Base-by-base conservation (phyloP, 2,888 invertebrate genomes). In the Tanypteryx hageni region DNA sequence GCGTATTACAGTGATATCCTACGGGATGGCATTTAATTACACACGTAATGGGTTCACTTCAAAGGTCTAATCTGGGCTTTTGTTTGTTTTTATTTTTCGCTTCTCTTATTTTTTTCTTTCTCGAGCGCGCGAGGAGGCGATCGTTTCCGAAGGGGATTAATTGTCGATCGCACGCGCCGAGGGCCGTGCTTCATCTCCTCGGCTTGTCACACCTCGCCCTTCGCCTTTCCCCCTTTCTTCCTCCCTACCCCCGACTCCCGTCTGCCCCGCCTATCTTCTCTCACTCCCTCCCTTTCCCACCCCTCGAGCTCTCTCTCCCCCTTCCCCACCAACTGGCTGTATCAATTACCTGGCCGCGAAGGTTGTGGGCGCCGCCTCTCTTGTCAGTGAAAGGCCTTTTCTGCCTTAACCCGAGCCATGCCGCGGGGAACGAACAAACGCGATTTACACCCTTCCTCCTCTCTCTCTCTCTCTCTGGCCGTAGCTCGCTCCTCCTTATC, bases 281-380 rank as follows among this genome's bases (percentile, higher is more conserved):
- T n/a, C n/a, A n/a, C 27, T 58, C 68, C 31, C 22, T 58, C 61
- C 58, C 16, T 64, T 31, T 64, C 64, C 18, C 4, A 3, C 64
- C 64, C 64, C 64, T 64, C 64, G 64, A 16, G 16, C 5, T 14
- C 18, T n/a, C n/a, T n/a, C n/a, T n/a, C n/a, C n/a, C 44, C 44
- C 5, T 44, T 64, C 27, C 56, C 82, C 81, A 8, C 22, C 44
- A 16, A 44, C 59, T 22, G 58, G n/a, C 68, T 59, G 86, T 86
- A 86, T 86, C 86, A 86, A 86, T 86, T 86, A 86, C 86, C 59
- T 59, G 27, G 31, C 82, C 82, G 82, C 82, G 31, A 82, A 31
- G 82, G 82, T 11, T 44, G 44, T 44, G 44, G 44, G 44, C 44
- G 44, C 82, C 44, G 82, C 18, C 64, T 22, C 81, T 85, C 59